Evolutionary conservation across 2,113 vertebrate genomes (phyloP), one percentile per base, ranked within the genome.

Genomic region (Hemibagrus wyckioides): DNA sequence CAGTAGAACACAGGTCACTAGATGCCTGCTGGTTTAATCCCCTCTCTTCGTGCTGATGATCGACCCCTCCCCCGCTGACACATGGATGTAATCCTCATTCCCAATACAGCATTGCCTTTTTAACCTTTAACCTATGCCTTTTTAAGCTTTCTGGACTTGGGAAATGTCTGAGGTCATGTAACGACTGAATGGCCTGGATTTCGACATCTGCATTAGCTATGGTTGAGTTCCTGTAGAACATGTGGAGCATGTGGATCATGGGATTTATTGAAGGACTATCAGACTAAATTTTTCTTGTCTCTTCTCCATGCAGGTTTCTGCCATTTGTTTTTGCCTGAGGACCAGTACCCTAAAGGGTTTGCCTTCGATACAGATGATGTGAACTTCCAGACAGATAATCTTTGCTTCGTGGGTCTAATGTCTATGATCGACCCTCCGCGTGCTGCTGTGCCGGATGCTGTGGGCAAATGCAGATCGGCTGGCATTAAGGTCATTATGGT

Each of bases 401-500:
- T 98, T 75, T 98, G 97, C 94, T 98, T 98, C 1, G 95, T 97
- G 6, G 97, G 97, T 63, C 96, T 98, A 82, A 98, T 98, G 96
- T 98, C 97, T 86, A 98, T 98, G 97, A 98, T 98, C 0, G 97
- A 98, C 91, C 97, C 97, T 0, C 97, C 97, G 28, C 95, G 97
- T 0, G 97, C 97, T 0, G 97, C 97, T 0, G 97, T 98, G 80
- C 97, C 97, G 0, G 97, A 98, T 0, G 97, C 97, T 0, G 97
- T 98, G 77, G 97, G 97, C 57, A 98, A 98, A 89, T 98, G 97
- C 89, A 96, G 97, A 79, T 97, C 96, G 0, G 97, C 97, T 0
- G 97, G 97, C 67, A 98, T 98, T 90, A 98, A 98, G 94, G 97
- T 98, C 75, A 98, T 98, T 88, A 98, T 98, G 97, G 97, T 97